phyloP scores from a whole-genome alignment of 2,797 vertebrate species.

The Taeniopygia guttata region DNA sequence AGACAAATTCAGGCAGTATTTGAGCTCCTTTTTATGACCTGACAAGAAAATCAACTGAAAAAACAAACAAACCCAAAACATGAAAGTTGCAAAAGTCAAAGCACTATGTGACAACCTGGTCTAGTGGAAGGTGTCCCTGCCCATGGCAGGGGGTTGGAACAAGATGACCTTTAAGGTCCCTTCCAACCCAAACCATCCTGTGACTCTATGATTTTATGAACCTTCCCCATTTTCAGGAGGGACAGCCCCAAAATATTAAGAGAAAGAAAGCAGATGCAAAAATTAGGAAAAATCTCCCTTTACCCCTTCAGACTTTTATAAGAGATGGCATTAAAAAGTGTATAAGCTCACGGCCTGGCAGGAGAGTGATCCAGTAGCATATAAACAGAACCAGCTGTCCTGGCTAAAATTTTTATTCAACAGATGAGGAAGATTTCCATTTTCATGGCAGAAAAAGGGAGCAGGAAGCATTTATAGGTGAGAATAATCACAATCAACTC shows the following conservation, averaged over 20 bases:
- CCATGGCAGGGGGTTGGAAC: neutral
- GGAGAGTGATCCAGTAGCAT: neutral
- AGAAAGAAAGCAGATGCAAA: neutral
- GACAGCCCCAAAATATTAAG: neutral
- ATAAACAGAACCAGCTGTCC: neutral
- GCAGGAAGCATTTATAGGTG: neutral
- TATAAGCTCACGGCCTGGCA: accelerated
- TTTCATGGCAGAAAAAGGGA: neutral
- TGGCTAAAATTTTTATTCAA: neutral
- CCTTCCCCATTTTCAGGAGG: neutral
- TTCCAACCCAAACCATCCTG: neutral
- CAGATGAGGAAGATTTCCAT: neutral
- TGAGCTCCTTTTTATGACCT: neutral
- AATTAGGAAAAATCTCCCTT: neutral
- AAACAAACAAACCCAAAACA: neutral
- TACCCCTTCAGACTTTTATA: neutral
- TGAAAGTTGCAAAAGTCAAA: neutral
- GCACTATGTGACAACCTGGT: neutral
- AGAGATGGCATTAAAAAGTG: neutral
- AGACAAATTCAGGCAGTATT: neutral
- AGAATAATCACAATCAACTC: neutral
- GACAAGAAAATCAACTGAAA: neutral
- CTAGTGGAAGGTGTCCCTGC: neutral
- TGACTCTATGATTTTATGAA: neutral
- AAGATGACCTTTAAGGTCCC: neutral